Evolutionary conservation across 2,797 vertebrate genomes (phyloP).

Genomic region (Echiichthys vipera): DNA sequence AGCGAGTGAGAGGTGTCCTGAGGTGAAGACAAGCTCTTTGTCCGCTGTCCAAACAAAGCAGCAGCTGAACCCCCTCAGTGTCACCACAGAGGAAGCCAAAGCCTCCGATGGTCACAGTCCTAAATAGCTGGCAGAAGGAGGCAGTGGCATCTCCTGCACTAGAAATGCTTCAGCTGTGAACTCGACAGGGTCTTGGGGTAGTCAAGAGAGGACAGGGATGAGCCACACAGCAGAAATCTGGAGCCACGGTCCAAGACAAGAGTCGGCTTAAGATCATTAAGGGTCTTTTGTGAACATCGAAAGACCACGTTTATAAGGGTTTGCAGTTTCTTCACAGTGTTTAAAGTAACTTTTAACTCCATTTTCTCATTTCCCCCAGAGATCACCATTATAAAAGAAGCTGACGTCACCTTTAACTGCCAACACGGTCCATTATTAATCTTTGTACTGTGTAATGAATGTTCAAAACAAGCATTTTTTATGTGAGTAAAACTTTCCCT

Average conservation of each 20-base stretch:
- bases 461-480: background rate
- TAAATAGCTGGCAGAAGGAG: slow-evolving; percentile 11
- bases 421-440: background rate
- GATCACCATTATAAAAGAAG: background rate
- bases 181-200: background rate
- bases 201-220: background rate
- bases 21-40: slow-evolving; percentile 5
- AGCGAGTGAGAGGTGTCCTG: background rate
- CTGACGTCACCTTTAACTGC: background rate
- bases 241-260: background rate
- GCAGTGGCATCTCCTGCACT: background rate
- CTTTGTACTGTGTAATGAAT: background rate
- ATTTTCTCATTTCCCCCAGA: background rate
- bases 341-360: no score
- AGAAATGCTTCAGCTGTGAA: slow-evolving; percentile 29
- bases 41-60: background rate
- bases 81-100: slow-evolving; percentile 17
- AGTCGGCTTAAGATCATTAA: background rate
- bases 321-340: background rate
- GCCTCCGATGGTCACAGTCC: slow-evolving; percentile 17
- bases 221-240: slow-evolving; percentile 18
- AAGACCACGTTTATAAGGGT: background rate
- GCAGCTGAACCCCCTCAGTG: slow-evolving; percentile 17
- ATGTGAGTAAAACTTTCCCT: background rate
- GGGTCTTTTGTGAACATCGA: background rate